A percentile compares a stretch with the other conserved stretches of the same genome.
phyloP scores from a whole-genome alignment of 2,888 invertebrate species.

The Ferrisia virgata region DNA sequence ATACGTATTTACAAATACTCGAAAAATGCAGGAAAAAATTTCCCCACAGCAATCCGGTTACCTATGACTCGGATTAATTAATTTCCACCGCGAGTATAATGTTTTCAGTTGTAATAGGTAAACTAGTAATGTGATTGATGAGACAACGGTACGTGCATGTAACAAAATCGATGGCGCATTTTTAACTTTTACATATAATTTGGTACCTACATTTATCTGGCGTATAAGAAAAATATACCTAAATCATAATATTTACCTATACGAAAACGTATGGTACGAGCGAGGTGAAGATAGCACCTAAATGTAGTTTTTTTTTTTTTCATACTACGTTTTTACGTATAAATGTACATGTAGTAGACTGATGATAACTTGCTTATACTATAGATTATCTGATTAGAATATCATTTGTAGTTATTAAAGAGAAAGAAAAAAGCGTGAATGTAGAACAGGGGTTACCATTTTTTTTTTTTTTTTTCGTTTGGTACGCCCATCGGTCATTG shows the following conservation, averaged over 20 bases:
- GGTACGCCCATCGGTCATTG: not conserved
- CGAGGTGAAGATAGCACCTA: not conserved
- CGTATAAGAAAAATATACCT: too few species aligned
- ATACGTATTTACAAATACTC: too few species aligned
- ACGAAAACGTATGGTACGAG: not conserved
- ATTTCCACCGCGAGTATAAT: not conserved
- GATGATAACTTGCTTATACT: not conserved
- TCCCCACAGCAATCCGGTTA: not conserved
- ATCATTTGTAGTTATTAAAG: slow-evolving; percentile 36
- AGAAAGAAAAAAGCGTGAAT: not conserved
- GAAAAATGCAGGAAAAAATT: not conserved
- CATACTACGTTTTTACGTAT: not conserved
- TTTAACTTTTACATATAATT: not conserved
- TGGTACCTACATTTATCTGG: not conserved
- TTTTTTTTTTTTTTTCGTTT: too few species aligned
- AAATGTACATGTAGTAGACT: too few species aligned
- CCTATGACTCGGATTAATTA: not conserved
- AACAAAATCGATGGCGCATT: slow-evolving; percentile 22
- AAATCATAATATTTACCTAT: not conserved
- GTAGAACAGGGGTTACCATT: slow-evolving; percentile 8
- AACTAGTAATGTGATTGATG: slow-evolving; percentile 18
- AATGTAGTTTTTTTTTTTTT: not conserved
- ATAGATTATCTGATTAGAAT: slow-evolving; percentile 37
- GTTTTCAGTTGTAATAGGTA: not conserved
- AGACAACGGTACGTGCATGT: not conserved